phyloP scores from a whole-genome alignment of 2,113 vertebrate genomes.

The Aspidoscelis tigris region DNA sequence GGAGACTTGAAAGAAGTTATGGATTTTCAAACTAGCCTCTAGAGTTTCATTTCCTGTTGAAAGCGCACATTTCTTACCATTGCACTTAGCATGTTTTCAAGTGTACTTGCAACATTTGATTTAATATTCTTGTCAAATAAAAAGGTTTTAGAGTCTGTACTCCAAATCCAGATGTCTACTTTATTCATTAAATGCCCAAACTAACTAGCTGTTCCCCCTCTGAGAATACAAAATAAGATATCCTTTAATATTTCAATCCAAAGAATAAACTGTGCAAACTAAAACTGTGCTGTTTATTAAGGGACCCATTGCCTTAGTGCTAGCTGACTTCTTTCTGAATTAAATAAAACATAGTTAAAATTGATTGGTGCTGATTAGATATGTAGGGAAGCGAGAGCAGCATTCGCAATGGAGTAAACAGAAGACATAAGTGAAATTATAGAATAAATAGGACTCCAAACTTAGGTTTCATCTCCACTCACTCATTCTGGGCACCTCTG shows the following conservation, averaged over 20 bases:
- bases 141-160: conserved; percentile 32
- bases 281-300: conserved; percentile 9
- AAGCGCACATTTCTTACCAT: conserved; percentile 21
- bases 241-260: conserved; percentile 16
- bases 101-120: conserved; percentile 32
- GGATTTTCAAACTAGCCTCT: conserved; percentile 48
- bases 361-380: no score
- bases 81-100: conserved; percentile 52
- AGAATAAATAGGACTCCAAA: no score
- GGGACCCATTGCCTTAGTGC: background rate
- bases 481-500: no score
- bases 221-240: background rate
- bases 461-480: no score
- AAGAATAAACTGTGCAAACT: background rate
- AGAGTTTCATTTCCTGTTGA: conserved; percentile 43
- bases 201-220: conserved; percentile 8
- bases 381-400: no score
- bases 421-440: no score
- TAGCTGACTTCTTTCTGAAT: background rate
- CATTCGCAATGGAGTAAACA: no score
- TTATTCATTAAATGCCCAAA: conserved; percentile 49
- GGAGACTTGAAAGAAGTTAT: conserved; percentile 42
- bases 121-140: conserved; percentile 38
- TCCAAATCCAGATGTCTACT: conserved; percentile 14
- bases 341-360: background rate